Evolutionary conservation across 2,113 vertebrate species (phyloP).

Genomic region (Onychostoma macrolepis): DNA sequence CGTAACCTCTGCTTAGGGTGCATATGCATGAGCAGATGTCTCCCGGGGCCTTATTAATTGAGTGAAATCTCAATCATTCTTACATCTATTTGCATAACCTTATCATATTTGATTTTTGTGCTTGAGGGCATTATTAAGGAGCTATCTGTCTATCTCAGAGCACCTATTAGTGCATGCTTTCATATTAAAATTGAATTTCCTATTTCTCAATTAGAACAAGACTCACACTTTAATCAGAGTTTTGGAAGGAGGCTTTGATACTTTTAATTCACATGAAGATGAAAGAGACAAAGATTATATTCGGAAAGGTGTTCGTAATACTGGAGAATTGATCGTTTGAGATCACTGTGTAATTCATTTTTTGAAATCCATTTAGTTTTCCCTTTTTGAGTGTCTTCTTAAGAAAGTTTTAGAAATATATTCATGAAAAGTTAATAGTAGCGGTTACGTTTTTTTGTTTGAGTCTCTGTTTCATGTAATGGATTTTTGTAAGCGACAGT

Average conservation of each 20-base stretch:
- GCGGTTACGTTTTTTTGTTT: background rate
- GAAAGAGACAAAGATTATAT: constrained; percentile 14
- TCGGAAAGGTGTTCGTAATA: background rate
- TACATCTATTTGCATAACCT: constrained; percentile 58
- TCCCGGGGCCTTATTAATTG: constrained; percentile 58
- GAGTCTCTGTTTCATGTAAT: background rate
- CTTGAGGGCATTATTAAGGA: constrained; percentile 61
- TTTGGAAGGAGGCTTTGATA: constrained; percentile 34
- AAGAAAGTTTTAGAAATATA: background rate
- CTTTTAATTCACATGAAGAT: constrained; percentile 32
- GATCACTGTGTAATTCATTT: background rate
- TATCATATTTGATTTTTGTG: constrained; percentile 60
- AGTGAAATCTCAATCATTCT: constrained; percentile 62
- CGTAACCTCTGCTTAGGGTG: constrained; percentile 43
- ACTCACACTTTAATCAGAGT: constrained; percentile 48
- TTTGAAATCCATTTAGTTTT: background rate
- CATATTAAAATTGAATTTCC: constrained; percentile 54
- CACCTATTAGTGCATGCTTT: constrained; percentile 51
- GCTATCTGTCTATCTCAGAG: constrained; percentile 53
- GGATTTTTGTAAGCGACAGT: background rate
- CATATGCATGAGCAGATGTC: constrained; percentile 49
- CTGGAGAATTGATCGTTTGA: background rate
- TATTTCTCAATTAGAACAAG: constrained; percentile 57
- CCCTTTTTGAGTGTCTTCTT: background rate
- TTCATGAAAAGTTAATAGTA: background rate